Base-by-base conservation (phyloP, 2,113 vertebrate species). In the Notarius lentiginosus region DNA sequence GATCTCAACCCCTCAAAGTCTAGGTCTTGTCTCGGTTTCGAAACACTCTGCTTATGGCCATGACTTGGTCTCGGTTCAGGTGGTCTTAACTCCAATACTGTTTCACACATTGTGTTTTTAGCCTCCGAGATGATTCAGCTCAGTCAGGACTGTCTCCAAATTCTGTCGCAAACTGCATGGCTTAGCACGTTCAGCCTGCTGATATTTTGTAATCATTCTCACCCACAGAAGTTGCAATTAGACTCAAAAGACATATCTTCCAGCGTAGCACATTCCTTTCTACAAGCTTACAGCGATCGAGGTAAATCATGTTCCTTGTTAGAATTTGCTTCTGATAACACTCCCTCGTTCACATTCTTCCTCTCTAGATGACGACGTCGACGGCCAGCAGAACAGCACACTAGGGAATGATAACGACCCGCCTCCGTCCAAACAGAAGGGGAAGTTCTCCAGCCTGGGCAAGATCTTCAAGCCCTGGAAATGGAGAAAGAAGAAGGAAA, bases 401-500 rank as follows among this genome's bases (percentile, higher is more conserved):
- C 87, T 89, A n/a, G 93, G 91, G 68, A 90, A 95, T 18, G 97
- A 97, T 0, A 96, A 95, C 49, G 93, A 91, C 77, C 95, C 96
- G 0, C 96, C 97, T 85, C 96, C 96, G 7, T 92, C 93, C 7
- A 99, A 97, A 90, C 96, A 96, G 87, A 99, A 98, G 92, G 96
- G 97, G 94, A 99, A 99, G 93, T 98, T 99, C 81, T 94, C 97
- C 4, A 94, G 95, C 79, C 96, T 99, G 90, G 97, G 97, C 84
- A 97, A 95, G 85, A 97, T 99, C 92, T 99, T 99, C 93, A 99
- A 97, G 86, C 98, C 98, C 49, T 99, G 97, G 97, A 99, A 98
- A 90, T 99, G 97, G 98, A 96, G 96, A 85, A 99, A 98, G 96
- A 99, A 98, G 95, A 99, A 97, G 93, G 81, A 53, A 49, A 96